Base-by-base conservation (phyloP, 2,888 invertebrate species). In the Gastracanthus pulcherrimus region DNA sequence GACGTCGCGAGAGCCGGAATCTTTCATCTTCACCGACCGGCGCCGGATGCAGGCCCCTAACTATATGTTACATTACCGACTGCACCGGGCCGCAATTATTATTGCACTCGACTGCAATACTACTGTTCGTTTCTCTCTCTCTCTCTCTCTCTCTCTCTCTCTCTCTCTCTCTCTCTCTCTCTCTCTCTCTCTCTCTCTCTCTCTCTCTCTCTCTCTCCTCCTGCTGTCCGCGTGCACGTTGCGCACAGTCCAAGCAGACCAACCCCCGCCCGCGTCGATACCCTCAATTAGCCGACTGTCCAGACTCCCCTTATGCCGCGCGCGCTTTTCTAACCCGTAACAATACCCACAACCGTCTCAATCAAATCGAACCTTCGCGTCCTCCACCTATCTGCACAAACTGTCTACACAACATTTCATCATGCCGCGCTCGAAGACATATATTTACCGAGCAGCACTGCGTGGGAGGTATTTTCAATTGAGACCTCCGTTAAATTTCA, bases 21-120 rank as follows among this genome's bases (percentile, higher is more conserved):
- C 89, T 90, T 90, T 90, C 89, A 90, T 90, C 90, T 90, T 90
- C 87, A 88, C 90, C 90, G 89, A n/a, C 88, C 85, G 78, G 85
- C 85, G 85, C 86, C 86, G 86, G 84, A 85, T 84, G 86, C n/a
- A n/a, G n/a, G 83, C 83, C 81, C 85, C 85, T 89, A 89, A 89
- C 89, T 88, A 89, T 87, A 90, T 86, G 89, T 90, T 90, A 85
- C 89, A 87, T 88, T 90, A 62, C 74, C 45, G n/a, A 13, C 67
- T 7, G 31, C 26, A 36, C 36, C 45, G 19, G 11, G 60, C 76
- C 34, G 80, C 80, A 82, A 76, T 82, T 77, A 82, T 82, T 76
- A 45, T 76, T 72, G 60, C 71, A 23, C 79, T 76, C 64, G 51
- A 51, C 41, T 45, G 75, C 75, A 76, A 81, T 34, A 75, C 80